Percentiles rank a stretch among this genome's conserved stretches.
phyloP scores from a whole-genome alignment of 2,888 invertebrate species.

The Amiota communis region DNA sequence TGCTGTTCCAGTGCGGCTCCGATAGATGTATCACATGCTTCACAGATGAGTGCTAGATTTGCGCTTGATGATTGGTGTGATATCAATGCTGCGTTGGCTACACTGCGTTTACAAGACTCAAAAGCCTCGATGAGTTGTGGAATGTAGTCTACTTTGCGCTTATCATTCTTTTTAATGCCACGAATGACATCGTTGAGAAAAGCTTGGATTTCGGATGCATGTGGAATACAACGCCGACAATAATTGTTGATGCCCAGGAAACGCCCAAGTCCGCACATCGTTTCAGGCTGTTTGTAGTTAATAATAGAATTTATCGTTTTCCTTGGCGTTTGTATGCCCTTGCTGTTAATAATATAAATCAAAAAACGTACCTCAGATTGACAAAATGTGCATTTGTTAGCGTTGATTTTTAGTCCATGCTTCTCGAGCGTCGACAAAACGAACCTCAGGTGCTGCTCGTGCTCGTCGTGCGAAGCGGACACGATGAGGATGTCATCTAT shows the following conservation, averaged over 20 bases:
- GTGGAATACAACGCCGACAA: constrained; percentile 30
- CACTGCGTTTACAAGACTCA: too few relatives aligned
- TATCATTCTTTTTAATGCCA: too few relatives aligned
- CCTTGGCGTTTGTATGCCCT: constrained; percentile 10
- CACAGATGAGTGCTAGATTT: too few relatives aligned
- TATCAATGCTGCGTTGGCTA: too few relatives aligned
- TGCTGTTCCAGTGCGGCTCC: too few relatives aligned
- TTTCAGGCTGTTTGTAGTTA: too few relatives aligned
- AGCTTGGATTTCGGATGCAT: constrained; percentile 33
- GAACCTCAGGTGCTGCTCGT: constrained; percentile 10
- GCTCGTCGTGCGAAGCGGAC: constrained; percentile 1
- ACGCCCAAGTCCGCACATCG: background rate
- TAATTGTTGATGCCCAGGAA: constrained; percentile 31
- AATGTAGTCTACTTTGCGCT: too few relatives aligned
- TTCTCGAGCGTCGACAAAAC: background rate
- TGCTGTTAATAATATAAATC: background rate
- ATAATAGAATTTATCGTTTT: constrained; percentile 8
- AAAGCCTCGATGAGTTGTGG: too few relatives aligned
- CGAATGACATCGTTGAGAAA: too few relatives aligned
- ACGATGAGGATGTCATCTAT: constrained; percentile 15
- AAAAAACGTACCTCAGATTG: constrained; percentile 1
- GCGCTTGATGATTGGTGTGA: too few relatives aligned
- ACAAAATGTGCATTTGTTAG: constrained; percentile 15
- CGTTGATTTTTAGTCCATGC: constrained; percentile 3
- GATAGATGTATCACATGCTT: too few relatives aligned